Base-by-base conservation (phyloP, 2,113 vertebrate species). In the Corvus hawaiiensis region DNA sequence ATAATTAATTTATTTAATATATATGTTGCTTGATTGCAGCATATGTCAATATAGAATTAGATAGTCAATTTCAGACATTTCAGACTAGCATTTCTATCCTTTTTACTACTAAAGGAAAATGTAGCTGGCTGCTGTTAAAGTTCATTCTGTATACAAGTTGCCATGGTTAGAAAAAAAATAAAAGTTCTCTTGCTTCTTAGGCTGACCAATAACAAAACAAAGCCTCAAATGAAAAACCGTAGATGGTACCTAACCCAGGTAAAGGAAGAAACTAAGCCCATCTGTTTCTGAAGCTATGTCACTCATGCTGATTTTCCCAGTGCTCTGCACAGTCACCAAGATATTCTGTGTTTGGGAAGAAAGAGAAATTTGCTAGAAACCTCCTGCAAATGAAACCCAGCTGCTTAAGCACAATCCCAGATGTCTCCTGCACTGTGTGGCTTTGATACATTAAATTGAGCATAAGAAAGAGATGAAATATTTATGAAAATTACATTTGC, bases 401-500 rank as follows among this genome's bases (percentile, higher is more conserved):
- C 95, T 97, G 97, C 93, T 93, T 95, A 96, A 98, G 96, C 95
- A 97, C 96, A 98, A 97, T 95, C 93, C 97, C 97, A 98, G 97
- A 98, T 98, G 97, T 97, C 92, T 97, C 85, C 84, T 80, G 97
- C 83, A 93, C 84, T 10, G 67, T 93, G 93, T 89, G 95, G 94
- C 96, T 98, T 96, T 97, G 97, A 98, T 91, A 97, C 88, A 97
- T 94, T 97, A 97, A 98, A 98, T 97, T 97, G 97, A 98, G 96
- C 97, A 96, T 96, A 97, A 96, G 94, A 97, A 95, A 98, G 95
- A 97, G 97, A 97, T 97, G 95, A 98, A 97, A 97, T 97, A 97
- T 91, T 97, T 96, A 97, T 95, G 96, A 98, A 98, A 98, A 98
- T 97, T 96, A 95, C 97, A 98, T 98, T 97, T 98, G 92, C 96